Base-by-base conservation (phyloP, 2,113 vertebrate genomes). In the Lepidothrix coronata region DNA sequence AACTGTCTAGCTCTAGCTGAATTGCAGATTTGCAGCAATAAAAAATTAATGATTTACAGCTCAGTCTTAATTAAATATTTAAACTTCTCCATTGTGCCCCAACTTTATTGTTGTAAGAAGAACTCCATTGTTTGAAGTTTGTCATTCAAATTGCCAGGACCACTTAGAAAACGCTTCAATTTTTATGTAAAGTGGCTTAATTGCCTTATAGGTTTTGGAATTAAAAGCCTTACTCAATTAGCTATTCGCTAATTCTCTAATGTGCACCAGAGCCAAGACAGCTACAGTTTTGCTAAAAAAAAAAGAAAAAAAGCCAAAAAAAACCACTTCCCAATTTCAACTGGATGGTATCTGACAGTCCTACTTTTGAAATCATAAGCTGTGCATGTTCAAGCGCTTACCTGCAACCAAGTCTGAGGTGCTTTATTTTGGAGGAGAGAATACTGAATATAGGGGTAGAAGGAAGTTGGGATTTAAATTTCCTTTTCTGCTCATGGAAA, bases 51-150 rank as follows among this genome's bases (percentile, higher is more conserved):
- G 78, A 86, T 74, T 92, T 94, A 61, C 39, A 88, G 74, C 51
- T 88, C 79, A 49, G 31, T 87, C 54, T 58, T 62, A 88, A 91
- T 95, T 73, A 96, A 97, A 91, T 92, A 93, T 96, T 96, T 96
- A 93, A 93, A 88, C 23, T 72, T 92, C n/a, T 86, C 49, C 63
- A 17, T 86, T 91, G 51, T 94, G 31, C 31, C 51, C 65, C 65
- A 89, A 31, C 24, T n/a, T 74, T 55, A 66, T 11, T 88, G 31
- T 91, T 77, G 23, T 81, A 85, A 75, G 44, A 75, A 63, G 5
- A 76, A 46, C 39, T 77, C 31, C 44, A 65, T 9, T 24, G 4
- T 91, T 87, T 89, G 49, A 90, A 84, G 55, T 86, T 87, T 52
- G 66, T 79, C 21, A 61, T 89, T 91, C 25, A 3, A 67, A 33